Base-by-base conservation (phyloP, 1,140 invertebrate genomes). In the Solen grandis region DNA sequence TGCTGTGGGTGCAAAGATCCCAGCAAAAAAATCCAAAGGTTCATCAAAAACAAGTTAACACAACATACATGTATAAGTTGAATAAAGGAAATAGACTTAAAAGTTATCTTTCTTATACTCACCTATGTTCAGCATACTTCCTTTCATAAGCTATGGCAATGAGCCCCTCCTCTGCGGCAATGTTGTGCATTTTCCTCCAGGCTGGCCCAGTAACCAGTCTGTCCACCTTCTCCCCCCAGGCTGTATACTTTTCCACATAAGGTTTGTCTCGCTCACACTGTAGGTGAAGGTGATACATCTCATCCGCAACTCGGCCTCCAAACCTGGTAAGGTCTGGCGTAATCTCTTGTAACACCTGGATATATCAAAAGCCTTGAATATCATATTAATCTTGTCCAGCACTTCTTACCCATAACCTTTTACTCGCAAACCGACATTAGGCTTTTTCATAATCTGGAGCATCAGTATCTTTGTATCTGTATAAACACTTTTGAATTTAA, bases 141-240 rank as follows among this genome's bases (percentile, higher is more conserved):
- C 92, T 89, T 75, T 94, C 93, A 89, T 95, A 95, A 10, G 93
- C 93, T 77, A 93, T 92, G 2, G 94, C 91, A 62, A 95, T 90
- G 0, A 95, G 86, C 1, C 94, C 94, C 88, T 95, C 94, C 86
- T 94, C 91, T 27, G 94, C 94, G 33, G 94, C 90, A 35, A 95
- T 92, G 27, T 90, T 86, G 81, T 95, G 94, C 90, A 94, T 91
- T 79, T 90, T 85, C 54, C 93, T 92, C 94, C 94, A 95, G 36
- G 94, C 94, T 27, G 89, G 66, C 81, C 92, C 93, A 3, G 94
- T 94, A 76, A 92, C 84, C 5, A 94, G 87, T 73, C 92, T 87
- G 87, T 95, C 94, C 5, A 93, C 84, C 29, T 93, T 82, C 52
- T 92, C 90, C 19, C 94, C 94, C 94, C 94, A 95, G 22, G 94